These are phyloP conservation scores for Cisticola juncidis DNA, from an alignment of 2,113 vertebrate species.

Conservation along the genomic window DNA sequence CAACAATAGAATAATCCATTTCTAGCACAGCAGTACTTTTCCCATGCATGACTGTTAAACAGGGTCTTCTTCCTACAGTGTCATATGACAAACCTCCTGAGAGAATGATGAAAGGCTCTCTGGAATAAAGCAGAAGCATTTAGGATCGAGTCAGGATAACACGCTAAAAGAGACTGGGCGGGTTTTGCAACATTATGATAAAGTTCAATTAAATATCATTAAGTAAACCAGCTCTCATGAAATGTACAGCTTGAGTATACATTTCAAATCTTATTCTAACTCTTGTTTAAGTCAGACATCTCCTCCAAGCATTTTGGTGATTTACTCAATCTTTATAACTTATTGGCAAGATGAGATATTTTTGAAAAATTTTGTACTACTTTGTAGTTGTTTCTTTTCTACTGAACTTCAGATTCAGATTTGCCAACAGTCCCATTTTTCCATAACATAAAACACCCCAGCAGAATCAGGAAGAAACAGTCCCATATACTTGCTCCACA, in stretches of 20 bases:
- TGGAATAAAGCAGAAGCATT: slow-evolving; percentile 66
- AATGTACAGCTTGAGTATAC: background rate
- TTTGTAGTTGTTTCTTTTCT: background rate
- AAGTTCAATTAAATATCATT: background rate
- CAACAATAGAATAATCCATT: slow-evolving; percentile 99
- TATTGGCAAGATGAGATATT: background rate
- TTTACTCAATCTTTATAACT: background rate
- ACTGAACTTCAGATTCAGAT: background rate
- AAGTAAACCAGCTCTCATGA: background rate
- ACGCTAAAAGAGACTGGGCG: rapidly evolving
- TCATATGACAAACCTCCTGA: slow-evolving; percentile 97
- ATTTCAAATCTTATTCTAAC: background rate
- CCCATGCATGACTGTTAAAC: slow-evolving; percentile 98
- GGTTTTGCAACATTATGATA: background rate
- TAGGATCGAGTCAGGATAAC: background rate
- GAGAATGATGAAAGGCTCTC: slow-evolving; percentile 97
- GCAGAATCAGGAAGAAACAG: background rate
- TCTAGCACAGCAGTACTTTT: slow-evolving; percentile 97
- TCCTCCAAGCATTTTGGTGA: background rate
- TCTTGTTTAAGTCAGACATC: background rate
- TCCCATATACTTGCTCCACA: background rate
- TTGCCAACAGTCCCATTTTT: background rate
- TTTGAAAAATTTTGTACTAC: background rate
- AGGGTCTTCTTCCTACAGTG: slow-evolving; percentile 94
- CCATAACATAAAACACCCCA: background rate